A percentile compares a stretch with the other conserved stretches of the same genome.
Evolutionary conservation across 2,797 vertebrate species (phyloP).

Genomic region (Chromobotia macracanthus): DNA sequence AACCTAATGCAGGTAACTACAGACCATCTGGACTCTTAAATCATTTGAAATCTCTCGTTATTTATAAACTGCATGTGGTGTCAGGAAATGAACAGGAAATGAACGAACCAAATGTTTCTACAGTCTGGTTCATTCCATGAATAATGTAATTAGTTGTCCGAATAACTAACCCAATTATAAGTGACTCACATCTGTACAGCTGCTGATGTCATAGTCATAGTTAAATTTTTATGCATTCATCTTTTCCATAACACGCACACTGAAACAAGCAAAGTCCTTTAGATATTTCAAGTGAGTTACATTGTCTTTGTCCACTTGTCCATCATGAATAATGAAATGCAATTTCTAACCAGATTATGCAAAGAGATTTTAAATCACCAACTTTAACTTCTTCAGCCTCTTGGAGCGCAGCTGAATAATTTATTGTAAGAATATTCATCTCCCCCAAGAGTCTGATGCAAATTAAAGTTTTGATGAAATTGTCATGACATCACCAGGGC

Average conservation of each 20-base stretch:
- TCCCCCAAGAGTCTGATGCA: conserved; percentile 8
- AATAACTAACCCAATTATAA: conserved; percentile 31
- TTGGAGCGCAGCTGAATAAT: conserved; percentile 46
- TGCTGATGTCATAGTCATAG: conserved; percentile 26
- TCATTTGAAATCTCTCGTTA: background rate
- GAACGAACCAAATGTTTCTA: background rate
- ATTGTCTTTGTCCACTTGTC: conserved; percentile 21
- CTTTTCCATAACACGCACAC: background rate
- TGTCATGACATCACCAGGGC: conserved; percentile 30
- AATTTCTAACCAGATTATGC: conserved; percentile 39
- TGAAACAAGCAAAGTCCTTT: conserved; percentile 4
- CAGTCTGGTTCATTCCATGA: conserved; percentile 8
- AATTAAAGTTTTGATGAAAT: conserved; percentile 36
- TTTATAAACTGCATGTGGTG: background rate
- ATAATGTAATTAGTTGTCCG: conserved; percentile 34
- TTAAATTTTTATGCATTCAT: background rate
- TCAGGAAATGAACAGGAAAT: conserved; percentile 10
- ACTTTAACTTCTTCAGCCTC: conserved; percentile 37
- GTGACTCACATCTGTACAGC: conserved; percentile 13
- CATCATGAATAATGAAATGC: conserved; percentile 34
- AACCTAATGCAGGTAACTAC: background rate
- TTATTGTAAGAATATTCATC: conserved; percentile 31
- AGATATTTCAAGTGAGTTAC: background rate
- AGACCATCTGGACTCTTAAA: conserved; percentile 36
- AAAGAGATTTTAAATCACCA: conserved; percentile 33